These are phyloP conservation scores for Nicator chloris DNA, from an alignment of 2,113 vertebrate genomes.

Conservation along the genomic window DNA sequence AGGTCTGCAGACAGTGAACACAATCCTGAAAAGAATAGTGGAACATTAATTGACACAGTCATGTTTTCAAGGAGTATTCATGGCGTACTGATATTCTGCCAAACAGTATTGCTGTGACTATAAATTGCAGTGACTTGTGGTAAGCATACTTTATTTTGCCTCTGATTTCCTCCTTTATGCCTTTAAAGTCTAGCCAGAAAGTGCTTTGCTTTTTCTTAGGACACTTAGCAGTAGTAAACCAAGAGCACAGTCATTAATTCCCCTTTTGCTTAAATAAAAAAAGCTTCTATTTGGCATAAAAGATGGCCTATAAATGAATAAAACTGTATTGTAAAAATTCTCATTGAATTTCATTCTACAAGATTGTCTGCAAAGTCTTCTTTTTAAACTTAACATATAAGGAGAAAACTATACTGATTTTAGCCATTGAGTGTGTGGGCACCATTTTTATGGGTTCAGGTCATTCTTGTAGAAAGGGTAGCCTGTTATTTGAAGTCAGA, in stretches of 20 bases:
- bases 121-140: neutral
- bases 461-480: neutral
- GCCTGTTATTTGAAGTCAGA: neutral
- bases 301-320: neutral
- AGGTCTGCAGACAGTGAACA: neutral
- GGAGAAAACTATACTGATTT: neutral
- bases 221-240: neutral
- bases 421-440: neutral
- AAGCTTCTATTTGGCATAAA: neutral
- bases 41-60: neutral
- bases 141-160: neutral
- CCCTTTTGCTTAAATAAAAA: neutral
- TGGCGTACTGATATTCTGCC: neutral
- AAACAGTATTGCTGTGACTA: neutral
- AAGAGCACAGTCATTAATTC: neutral
- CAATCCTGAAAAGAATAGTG: neutral
- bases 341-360: neutral
- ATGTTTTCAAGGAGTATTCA: neutral
- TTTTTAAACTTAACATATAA: neutral
- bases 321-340: neutral
- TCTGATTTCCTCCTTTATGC: neutral
- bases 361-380: neutral
- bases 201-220: neutral
- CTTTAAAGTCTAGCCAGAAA: neutral
- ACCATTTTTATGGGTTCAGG: neutral